Conservation (phyloP, 2,113 vertebrate genomes). For the Mustela lutreola region DNA sequence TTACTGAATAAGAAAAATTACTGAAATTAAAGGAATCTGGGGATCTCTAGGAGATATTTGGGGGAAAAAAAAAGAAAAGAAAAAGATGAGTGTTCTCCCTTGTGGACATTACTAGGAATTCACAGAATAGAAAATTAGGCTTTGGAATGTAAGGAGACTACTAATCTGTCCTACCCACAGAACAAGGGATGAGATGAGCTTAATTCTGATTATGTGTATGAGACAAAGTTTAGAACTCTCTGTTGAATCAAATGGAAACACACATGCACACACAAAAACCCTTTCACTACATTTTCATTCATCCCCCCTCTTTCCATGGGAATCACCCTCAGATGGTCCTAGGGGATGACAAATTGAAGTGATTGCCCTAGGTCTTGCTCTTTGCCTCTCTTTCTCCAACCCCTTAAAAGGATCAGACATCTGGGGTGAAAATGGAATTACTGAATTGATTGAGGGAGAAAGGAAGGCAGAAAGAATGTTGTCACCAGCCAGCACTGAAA, state of each 20-base stretch:
- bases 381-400: not conserved
- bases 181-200: not conserved
- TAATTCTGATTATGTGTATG: not conserved
- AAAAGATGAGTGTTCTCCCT: not conserved
- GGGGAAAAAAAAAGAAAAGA: not conserved
- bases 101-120: not conserved
- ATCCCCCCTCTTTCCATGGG: not conserved
- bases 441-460: not conserved
- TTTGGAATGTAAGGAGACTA: not conserved
- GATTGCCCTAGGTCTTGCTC: not conserved
- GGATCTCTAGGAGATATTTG: not conserved
- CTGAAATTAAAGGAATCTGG: not conserved
- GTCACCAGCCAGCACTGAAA: not conserved
- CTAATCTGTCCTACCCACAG: not conserved
- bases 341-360: not conserved
- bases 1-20: not conserved
- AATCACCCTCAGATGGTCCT: not conserved
- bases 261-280: not conserved
- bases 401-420: not conserved
- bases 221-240: not conserved
- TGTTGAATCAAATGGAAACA: not conserved
- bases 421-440: not conserved
- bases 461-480: not conserved
- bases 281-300: not conserved
- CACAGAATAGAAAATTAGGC: not conserved